Evolutionary conservation across 2,888 invertebrate genomes (phyloP).

Genomic region (Toxonevra muliebris): DNA sequence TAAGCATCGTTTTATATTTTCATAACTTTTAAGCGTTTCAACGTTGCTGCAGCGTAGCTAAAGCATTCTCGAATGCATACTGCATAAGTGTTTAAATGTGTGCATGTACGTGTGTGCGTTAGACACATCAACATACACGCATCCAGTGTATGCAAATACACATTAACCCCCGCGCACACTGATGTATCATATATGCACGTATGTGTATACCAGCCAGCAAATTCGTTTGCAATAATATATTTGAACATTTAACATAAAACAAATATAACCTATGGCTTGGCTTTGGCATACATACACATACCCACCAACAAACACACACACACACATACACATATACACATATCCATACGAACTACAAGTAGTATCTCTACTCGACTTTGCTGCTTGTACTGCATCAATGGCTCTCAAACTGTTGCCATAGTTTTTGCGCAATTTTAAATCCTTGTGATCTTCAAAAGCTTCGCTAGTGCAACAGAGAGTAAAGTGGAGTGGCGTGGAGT

Average conservation of each 20-base stretch:
- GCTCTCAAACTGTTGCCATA: slow-evolving; percentile 49
- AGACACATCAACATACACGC: slow-evolving; percentile 31
- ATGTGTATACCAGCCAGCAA: slow-evolving; percentile 8
- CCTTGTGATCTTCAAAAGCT: neutral
- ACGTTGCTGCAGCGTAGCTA: neutral
- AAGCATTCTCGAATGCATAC: neutral
- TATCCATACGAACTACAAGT: too few relatives aligned
- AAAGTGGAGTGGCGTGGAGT: slow-evolving; percentile 6
- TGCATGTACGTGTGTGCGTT: slow-evolving; percentile 47
- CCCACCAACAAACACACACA: too few relatives aligned
- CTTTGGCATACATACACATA: slow-evolving; percentile 29
- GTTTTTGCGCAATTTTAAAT: slow-evolving; percentile 38
- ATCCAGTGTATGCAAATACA: slow-evolving; percentile 9
- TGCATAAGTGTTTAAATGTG: slow-evolving; percentile 36
- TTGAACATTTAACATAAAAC: slow-evolving; percentile 59
- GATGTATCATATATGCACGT: neutral
- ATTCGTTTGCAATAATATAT: slow-evolving; percentile 53
- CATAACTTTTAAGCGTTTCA: slow-evolving; percentile 46
- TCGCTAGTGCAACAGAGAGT: neutral
- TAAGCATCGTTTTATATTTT: slow-evolving; percentile 62
- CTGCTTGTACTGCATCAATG: neutral
- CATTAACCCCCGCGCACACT: neutral
- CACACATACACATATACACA: too few relatives aligned
- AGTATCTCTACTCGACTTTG: too few relatives aligned
- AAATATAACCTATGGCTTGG: slow-evolving; percentile 59